These are phyloP conservation scores for Lota lota DNA, from an alignment of 2,113 vertebrate genomes.

Conservation along the genomic window DNA sequence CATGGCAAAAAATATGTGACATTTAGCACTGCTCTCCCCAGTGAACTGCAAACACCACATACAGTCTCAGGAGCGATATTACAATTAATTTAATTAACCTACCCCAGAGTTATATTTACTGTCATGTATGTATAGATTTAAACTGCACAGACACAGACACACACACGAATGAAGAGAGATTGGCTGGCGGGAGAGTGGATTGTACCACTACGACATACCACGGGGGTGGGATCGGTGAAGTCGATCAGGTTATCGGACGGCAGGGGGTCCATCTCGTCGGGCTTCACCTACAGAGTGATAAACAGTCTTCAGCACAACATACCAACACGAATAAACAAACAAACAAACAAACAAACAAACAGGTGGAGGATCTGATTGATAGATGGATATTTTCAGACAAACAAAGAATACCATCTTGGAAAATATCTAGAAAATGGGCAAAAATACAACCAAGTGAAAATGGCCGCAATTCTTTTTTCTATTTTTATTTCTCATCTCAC, in stretches of 20 bases:
- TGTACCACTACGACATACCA: slow-evolving; percentile 64
- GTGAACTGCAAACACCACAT: not conserved
- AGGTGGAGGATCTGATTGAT: not conserved
- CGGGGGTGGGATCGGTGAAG: slow-evolving; percentile 81
- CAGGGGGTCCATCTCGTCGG: slow-evolving; percentile 78
- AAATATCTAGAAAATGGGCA: too few relatives aligned
- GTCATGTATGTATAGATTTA: not conserved
- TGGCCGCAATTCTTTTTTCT: too few relatives aligned
- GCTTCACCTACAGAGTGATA: slow-evolving; percentile 70
- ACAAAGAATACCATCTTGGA: too few relatives aligned
- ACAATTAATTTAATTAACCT: too few relatives aligned
- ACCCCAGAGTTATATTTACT: not conserved
- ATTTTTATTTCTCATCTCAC: too few relatives aligned
- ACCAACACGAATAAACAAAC: not conserved
- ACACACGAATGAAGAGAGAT: not conserved
- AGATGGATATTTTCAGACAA: too few relatives aligned
- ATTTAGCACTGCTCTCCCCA: not conserved
- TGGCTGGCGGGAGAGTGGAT: not conserved
- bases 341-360: not conserved
- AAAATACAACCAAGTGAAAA: too few relatives aligned
- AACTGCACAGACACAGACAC: not conserved
- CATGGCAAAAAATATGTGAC: too few relatives aligned
- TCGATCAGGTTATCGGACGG: slow-evolving; percentile 90
- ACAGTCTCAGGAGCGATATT: not conserved
- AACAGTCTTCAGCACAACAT: not conserved